A percentile compares a stretch with the other conserved stretches of the same genome.
phyloP scores from a whole-genome alignment of 2,113 vertebrate species.

The Pollimyrus isidori region DNA sequence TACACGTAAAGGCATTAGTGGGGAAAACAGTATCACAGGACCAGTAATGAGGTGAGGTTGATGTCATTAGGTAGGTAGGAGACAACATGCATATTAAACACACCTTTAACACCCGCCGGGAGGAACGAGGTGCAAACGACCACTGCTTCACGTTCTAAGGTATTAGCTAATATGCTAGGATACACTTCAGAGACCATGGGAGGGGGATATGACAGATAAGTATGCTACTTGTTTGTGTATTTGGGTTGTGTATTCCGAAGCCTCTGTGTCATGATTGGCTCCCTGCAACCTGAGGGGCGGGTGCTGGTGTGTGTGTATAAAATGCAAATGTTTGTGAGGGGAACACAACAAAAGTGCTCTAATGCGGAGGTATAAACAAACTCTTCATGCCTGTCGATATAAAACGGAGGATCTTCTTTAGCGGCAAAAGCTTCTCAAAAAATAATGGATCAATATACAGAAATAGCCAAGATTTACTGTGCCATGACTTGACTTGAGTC shows the following conservation, averaged over 20 bases:
- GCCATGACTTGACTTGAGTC: not conserved
- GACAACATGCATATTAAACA: not conserved
- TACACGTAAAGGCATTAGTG: not conserved
- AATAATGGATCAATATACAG: not conserved
- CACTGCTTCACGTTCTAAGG: slow-evolving; percentile 21
- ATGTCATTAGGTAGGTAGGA: not conserved
- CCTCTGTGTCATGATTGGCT: slow-evolving; percentile 41
- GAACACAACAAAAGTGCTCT: slow-evolving; percentile 36
- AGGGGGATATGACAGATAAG: slow-evolving; percentile 52
- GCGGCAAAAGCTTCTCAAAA: not conserved
- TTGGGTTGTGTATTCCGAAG: slow-evolving; percentile 61
- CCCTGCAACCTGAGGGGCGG: slow-evolving; percentile 2
- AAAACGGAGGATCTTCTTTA: slow-evolving; percentile 4
- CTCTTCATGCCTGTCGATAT: slow-evolving; percentile 19
- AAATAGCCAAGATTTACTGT: not conserved
- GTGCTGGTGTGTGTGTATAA: slow-evolving; percentile 32
- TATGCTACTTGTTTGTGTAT: slow-evolving; percentile 49
- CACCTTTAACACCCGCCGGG: slow-evolving; percentile 8
- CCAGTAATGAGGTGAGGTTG: not conserved
- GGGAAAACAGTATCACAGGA: not conserved
- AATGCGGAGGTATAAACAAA: slow-evolving; percentile 36
- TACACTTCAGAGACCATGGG: slow-evolving; percentile 68
- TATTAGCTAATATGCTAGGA: slow-evolving; percentile 50
- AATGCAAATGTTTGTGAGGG: slow-evolving; percentile 43
- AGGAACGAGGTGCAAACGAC: slow-evolving; percentile 34